phyloP scores from a whole-genome alignment of 2,888 invertebrate species.

The Drosophila peninsularis region DNA sequence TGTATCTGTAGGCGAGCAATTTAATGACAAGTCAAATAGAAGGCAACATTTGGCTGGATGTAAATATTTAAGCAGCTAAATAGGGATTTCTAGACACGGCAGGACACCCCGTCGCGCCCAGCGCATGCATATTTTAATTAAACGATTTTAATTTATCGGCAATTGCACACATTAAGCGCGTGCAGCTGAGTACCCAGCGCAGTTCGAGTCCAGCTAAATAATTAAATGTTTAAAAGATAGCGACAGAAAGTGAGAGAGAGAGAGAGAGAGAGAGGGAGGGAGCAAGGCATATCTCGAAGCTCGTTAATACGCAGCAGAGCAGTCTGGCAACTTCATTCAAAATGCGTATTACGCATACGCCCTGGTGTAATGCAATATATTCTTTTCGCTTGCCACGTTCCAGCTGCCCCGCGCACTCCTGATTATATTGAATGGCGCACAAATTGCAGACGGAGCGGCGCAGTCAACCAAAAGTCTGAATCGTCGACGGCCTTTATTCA shows the following conservation, averaged over 20 bases:
- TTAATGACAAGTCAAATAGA: constrained; percentile 61
- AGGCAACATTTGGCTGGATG: constrained; percentile 42
- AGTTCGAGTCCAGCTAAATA: constrained; percentile 27
- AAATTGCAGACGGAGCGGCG: constrained; percentile 57
- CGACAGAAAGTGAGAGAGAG: background rate
- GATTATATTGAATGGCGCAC: constrained; percentile 68
- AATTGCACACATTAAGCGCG: constrained; percentile 48
- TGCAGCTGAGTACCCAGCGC: constrained; percentile 5
- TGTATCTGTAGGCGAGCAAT: constrained; percentile 33
- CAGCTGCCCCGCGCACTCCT: constrained; percentile 10
- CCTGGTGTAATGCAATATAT: constrained; percentile 52
- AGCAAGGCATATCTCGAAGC: background rate
- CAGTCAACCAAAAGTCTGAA: constrained; percentile 49
- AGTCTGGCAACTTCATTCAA: constrained; percentile 25
- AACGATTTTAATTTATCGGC: constrained; percentile 61
- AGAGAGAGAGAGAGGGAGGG: background rate
- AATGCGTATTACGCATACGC: constrained; percentile 60
- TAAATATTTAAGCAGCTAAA: constrained; percentile 52
- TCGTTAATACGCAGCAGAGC: constrained; percentile 22
- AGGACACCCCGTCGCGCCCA: background rate
- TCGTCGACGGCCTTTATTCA: constrained; percentile 58
- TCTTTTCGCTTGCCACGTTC: constrained; percentile 1
- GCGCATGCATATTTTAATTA: constrained; percentile 50
- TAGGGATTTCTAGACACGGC: constrained; percentile 31
- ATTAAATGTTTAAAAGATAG: constrained; percentile 26